phyloP scores from a whole-genome alignment of 2,888 invertebrate genomes.

The Gnatocerus cornutus region DNA sequence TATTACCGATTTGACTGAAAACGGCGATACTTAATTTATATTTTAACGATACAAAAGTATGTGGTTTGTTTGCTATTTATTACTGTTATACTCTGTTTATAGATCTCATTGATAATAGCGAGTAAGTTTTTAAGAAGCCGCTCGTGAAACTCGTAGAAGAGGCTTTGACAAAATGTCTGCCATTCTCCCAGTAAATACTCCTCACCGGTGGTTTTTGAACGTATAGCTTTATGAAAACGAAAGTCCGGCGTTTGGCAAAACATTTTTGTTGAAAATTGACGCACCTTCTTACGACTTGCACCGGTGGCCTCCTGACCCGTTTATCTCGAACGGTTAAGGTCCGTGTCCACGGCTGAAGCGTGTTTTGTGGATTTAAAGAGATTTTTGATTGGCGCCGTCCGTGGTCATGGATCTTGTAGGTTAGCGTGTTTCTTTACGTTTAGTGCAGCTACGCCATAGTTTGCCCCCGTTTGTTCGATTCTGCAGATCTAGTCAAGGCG shows the following conservation, averaged over 20 bases:
- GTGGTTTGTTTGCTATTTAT: constrained; percentile 56
- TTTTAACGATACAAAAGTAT: constrained; percentile 35
- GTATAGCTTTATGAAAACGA: too few relatives aligned
- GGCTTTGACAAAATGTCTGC: neutral
- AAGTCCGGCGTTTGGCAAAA: neutral
- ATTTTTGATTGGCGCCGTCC: neutral
- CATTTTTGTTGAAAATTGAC: neutral
- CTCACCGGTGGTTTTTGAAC: too few relatives aligned
- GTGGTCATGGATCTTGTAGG: neutral
- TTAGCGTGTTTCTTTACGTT: constrained; percentile 46
- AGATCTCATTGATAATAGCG: constrained; percentile 59
- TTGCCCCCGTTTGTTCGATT: constrained; percentile 58
- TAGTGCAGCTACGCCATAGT: constrained; percentile 64
- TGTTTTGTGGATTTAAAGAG: constrained; percentile 2
- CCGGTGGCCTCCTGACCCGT: constrained; percentile 19
- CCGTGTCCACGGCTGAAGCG: constrained; percentile 1
- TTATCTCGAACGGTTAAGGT: constrained; percentile 14
- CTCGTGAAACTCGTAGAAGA: constrained; percentile 11
- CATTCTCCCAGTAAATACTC: too few relatives aligned
- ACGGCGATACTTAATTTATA: constrained; percentile 55
- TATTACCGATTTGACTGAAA: constrained; percentile 60
- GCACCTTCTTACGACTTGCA: constrained; percentile 13
- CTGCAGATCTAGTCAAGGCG: constrained; percentile 67
- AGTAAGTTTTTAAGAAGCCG: constrained; percentile 42
- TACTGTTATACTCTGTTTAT: constrained; percentile 58